A percentile compares a stretch with the other conserved stretches of the same genome.
Conservation (phyloP, 2,113 vertebrate species). For the Datnioides undecimradiatus region DNA sequence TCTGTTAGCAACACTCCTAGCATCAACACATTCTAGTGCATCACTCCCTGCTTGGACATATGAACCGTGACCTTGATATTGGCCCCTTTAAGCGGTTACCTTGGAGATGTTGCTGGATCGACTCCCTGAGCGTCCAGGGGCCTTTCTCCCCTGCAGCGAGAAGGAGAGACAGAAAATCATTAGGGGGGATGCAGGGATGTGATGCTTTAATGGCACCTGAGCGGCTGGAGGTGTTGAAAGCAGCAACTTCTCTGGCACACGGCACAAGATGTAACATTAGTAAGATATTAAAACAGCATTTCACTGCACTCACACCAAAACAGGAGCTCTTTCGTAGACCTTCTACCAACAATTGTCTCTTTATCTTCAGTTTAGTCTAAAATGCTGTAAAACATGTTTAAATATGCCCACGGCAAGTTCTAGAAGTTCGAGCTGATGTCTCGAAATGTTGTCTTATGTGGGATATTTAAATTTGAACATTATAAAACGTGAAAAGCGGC, state of each 20-base stretch:
- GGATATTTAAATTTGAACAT: not conserved
- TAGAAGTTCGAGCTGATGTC: too few species aligned
- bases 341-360: not conserved
- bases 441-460: not conserved
- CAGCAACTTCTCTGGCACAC: not conserved
- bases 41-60: constrained; percentile 24
- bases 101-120: constrained; percentile 97
- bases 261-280: not conserved
- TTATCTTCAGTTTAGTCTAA: too few species aligned
- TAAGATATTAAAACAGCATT: constrained; percentile 10
- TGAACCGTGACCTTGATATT: constrained; percentile 25
- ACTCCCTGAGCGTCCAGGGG: constrained; percentile 90
- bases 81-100: constrained; percentile 77
- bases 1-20: not conserved
- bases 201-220: constrained; percentile 22
- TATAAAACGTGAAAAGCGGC: not conserved
- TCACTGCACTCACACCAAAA: not conserved
- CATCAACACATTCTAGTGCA: constrained; percentile 6
- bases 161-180: constrained; percentile 43
- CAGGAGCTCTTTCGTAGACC: not conserved
- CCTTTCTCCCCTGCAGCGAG: constrained; percentile 90
- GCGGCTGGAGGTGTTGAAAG: not conserved
- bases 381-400: too few species aligned
- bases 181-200: constrained; percentile 3
- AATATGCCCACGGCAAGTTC: too few species aligned